phyloP scores from a whole-genome alignment of 2,797 vertebrate genomes.

The Euphonia xanthogaster region DNA sequence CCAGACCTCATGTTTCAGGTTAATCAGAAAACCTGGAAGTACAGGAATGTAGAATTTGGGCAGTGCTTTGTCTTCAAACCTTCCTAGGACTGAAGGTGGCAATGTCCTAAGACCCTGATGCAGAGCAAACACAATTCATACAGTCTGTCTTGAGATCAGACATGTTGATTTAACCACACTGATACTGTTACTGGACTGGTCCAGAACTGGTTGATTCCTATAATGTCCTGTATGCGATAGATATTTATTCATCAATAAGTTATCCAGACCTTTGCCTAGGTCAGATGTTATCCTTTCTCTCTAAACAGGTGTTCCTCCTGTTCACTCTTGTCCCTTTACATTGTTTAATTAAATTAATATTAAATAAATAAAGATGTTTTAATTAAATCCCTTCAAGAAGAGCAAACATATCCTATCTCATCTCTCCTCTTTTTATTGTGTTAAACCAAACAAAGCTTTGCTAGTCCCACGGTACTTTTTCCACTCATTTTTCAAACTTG shows the following conservation, averaged over 20 bases:
- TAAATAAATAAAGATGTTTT: neutral
- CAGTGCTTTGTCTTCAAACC: neutral
- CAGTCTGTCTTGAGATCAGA: neutral
- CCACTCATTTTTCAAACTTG: neutral
- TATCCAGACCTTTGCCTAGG: neutral
- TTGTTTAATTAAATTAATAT: neutral
- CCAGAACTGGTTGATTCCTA: neutral
- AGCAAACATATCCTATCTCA: neutral
- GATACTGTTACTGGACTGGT: neutral
- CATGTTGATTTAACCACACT: neutral
- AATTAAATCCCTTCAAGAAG: neutral
- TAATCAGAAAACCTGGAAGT: neutral
- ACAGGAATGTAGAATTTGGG: neutral
- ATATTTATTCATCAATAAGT: neutral
- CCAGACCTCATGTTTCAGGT: neutral
- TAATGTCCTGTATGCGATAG: neutral
- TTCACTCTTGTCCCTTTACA: neutral
- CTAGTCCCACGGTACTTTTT: neutral
- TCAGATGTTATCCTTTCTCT: neutral
- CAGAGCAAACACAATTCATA: neutral
- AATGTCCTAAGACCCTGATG: neutral
- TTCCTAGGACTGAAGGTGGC: neutral
- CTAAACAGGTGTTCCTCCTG: neutral
- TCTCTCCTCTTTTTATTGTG: neutral
- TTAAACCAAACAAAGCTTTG: neutral